Conservation (phyloP, 2,888 invertebrate genomes). For the Spicauda simplicius region DNA sequence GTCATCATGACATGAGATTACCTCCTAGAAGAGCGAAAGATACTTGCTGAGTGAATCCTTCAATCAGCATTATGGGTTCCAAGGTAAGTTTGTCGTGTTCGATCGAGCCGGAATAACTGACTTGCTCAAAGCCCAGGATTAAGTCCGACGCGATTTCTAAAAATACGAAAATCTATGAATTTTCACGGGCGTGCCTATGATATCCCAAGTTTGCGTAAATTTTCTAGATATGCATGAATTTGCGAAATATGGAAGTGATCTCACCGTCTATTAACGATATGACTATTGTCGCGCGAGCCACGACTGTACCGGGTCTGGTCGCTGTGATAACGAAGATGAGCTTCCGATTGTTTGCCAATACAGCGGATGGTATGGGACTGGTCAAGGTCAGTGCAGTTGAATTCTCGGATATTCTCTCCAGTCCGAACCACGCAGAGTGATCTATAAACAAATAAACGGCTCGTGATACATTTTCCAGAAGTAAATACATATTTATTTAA, state of each 20-base stretch:
- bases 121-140: conserved; percentile 49
- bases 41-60: conserved; percentile 49
- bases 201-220: too few relatives aligned
- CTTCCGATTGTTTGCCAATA: conserved; percentile 48
- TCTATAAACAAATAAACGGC: conserved; percentile 48
- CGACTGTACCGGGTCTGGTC: conserved; percentile 35
- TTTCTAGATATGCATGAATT: too few relatives aligned
- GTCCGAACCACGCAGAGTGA: conserved; percentile 48
- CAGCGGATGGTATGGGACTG: conserved; percentile 44
- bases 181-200: too few relatives aligned
- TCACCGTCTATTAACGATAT: conserved; percentile 16
- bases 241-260: too few relatives aligned
- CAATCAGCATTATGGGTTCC: conserved; percentile 47
- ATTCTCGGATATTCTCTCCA: conserved; percentile 37
- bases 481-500: neutral
- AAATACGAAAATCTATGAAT: conserved; percentile 27
- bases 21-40: conserved; percentile 48
- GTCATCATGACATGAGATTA: too few relatives aligned
- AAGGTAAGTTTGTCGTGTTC: conserved; percentile 42
- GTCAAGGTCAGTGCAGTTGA: conserved; percentile 38
- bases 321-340: conserved; percentile 49
- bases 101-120: conserved; percentile 49
- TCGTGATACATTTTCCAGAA: conserved; percentile 4
- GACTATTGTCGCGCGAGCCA: conserved; percentile 32
- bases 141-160: conserved; percentile 42